Conservation (phyloP, 2,797 vertebrate species). For the Tragelaphus eurycerus region DNA sequence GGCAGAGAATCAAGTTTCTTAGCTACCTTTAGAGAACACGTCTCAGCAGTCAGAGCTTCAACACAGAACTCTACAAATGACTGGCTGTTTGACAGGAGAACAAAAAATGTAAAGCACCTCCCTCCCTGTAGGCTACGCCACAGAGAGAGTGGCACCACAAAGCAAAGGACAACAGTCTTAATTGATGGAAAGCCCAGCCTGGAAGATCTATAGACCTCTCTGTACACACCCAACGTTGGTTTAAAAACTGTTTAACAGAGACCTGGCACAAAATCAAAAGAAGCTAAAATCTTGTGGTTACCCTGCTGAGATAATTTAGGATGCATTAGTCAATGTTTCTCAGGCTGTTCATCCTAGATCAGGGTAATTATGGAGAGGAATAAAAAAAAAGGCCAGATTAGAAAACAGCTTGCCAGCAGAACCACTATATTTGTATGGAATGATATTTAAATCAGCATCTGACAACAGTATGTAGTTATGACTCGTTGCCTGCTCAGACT, state of each 20-base stretch:
- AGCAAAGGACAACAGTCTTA: slow-evolving; percentile 40
- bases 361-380: slow-evolving; percentile 60
- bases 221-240: slow-evolving; percentile 7
- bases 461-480: slow-evolving; percentile 44
- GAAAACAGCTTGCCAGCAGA: slow-evolving; percentile 52
- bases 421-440: slow-evolving; percentile 42
- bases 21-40: slow-evolving; percentile 8
- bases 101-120: background rate
- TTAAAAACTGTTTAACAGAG: slow-evolving; percentile 29
- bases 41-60: background rate
- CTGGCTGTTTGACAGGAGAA: slow-evolving; percentile 9
- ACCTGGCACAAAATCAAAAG: slow-evolving; percentile 46
- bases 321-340: slow-evolving; percentile 61
- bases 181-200: background rate
- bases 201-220: background rate
- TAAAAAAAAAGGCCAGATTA: slow-evolving; percentile 54
- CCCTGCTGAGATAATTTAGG: slow-evolving; percentile 61
- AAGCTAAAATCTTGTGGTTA: slow-evolving; percentile 50
- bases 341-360: slow-evolving; percentile 33
- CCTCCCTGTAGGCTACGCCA: background rate
- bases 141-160: background rate
- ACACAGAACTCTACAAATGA: slow-evolving; percentile 26
- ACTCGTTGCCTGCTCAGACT: slow-evolving; percentile 25
- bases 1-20: slow-evolving; percentile 12
- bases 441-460: slow-evolving; percentile 48